phyloP scores from a whole-genome alignment of 2,888 invertebrate genomes.

The Drosophila silvestris region DNA sequence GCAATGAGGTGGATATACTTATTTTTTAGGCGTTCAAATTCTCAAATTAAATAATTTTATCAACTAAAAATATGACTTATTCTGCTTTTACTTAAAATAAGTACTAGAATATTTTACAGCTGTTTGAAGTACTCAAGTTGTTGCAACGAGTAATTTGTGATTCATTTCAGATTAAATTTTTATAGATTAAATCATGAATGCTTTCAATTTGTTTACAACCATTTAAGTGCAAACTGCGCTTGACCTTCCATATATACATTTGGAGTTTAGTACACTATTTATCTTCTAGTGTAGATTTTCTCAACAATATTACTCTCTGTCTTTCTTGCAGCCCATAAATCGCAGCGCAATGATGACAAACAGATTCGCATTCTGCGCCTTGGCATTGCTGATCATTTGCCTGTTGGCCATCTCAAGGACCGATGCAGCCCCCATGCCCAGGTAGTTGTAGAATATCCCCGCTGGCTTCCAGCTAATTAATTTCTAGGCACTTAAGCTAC shows the following conservation, averaged over 20 bases:
- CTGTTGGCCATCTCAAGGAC: conserved; percentile 81
- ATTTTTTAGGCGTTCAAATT: not conserved
- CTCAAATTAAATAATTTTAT: not conserved
- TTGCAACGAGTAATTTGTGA: not conserved
- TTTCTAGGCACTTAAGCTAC: conserved; percentile 50
- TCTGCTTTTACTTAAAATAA: not conserved
- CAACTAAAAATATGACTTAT: not conserved
- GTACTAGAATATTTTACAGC: not conserved
- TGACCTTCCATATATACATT: not conserved
- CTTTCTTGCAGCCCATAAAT: conserved; percentile 50
- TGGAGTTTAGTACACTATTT: not conserved
- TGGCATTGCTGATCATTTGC: conserved; percentile 78
- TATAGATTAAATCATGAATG: not conserved
- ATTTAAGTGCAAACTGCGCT: not conserved
- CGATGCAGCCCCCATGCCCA: conserved; percentile 84
- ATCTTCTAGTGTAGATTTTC: not conserved
- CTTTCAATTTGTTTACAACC: not conserved
- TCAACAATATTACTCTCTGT: not conserved
- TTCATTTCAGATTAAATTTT: not conserved
- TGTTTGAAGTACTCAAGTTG: not conserved
- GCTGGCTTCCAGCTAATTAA: conserved; percentile 52
- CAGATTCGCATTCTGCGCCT: conserved; percentile 75
- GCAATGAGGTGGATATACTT: too few relatives aligned
- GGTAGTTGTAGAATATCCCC: conserved; percentile 84
- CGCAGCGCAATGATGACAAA: conserved; percentile 77